Evolutionary conservation across 2,888 invertebrate genomes (phyloP), one percentile per base, ranked within the genome.

Genomic region (Pantelozetes paolii): DNA sequence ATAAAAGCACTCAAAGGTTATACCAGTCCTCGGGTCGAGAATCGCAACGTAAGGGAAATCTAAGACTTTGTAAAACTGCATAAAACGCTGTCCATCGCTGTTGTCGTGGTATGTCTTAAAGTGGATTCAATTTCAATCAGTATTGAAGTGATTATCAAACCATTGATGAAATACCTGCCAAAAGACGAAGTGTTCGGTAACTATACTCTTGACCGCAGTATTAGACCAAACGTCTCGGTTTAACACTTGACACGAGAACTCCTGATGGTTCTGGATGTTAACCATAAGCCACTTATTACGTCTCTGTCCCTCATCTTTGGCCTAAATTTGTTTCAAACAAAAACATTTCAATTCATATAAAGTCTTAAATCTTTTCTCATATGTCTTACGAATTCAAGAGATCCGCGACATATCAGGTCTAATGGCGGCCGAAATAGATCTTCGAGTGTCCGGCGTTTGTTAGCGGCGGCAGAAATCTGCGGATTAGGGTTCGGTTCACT

Each of bases 181-280:
- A 78, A 89, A 84, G 20, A 89, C 81, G 80, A 89, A 90, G 80
- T 88, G 86, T 73, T 87, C 85, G 67, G 85, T 84, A 28, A 89
- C 83, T 74, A 89, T 82, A 73, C 85, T 84, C 76, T 86, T 85
- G 8, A 89, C 85, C 74, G 85, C 84, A 59, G 82, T 81, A 77
- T 86, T 85, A 18, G 88, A 85, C 89, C 89, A 89, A 1, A 89
- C 86, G 80, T 89, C 89, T 62, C 89, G 83, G 81, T 89, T 89
- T 67, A 89, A 82, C 13, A 87, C 85, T 81, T 89, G 89, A 77
- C 89, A 89, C 28, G 86, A 82, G 80, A 90, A 89, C 81, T 88
- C 87, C 78, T 86, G 85, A 30, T 87, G 85, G 81, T 88, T 86
- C 80, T 89, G 89, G 11, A 90, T 85, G 80, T 90, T 89, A 0